Evolutionary conservation across 92 coral and sea anemone species (phyloP), one percentile per base, ranked within the genome.

Genomic region (Phymanthus crucifer): DNA sequence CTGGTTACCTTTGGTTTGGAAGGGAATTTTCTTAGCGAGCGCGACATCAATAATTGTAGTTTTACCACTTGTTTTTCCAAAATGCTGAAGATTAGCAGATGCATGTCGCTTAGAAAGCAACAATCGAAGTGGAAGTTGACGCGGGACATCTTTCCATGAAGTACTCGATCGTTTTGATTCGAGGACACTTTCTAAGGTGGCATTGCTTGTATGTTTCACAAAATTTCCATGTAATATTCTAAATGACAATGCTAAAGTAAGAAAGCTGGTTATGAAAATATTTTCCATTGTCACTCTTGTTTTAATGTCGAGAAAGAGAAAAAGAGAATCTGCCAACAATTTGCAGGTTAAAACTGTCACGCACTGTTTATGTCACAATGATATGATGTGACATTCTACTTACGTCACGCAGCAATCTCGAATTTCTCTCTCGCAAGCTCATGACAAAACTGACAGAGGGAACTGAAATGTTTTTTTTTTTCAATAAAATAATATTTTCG

Each of bases 101-200:
- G 32, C 16, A 4, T 37, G 37, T 40, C 81, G 65, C 23, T 76
- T 76, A 8, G 80, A 76, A 3, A 77, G 58, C 57, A 77, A 17
- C 24, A 77, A 40, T 21, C 57, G 26, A 14, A 64, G 57, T 23
- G 73, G 72, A 36, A 77, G 68, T 10, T 77, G 65, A 31, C 40
- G 67, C 40, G 64, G 72, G 11, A 52, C 24, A 6, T 61, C 69
- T n/a, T 61, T 34, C 81, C 81, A 77, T 61, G 72, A 17, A 6
- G 17, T 32, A 19, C 54, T 23, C 65, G 69, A 26, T n/a, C 68
- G 34, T 17, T 54, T 34, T 4, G 70, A 27, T 4, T 29, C 52
- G 10, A 32, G 52, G 3, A 19, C 23, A 37, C 40, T 27, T 35
- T 16, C 50, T 77, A 52, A 9, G 18, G 14, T 29, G 17, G 32